Evolutionary conservation across 1,140 invertebrate species (phyloP), one percentile per base, ranked within the genome.

Genomic region (Pseudachorutes palmiensis): DNA sequence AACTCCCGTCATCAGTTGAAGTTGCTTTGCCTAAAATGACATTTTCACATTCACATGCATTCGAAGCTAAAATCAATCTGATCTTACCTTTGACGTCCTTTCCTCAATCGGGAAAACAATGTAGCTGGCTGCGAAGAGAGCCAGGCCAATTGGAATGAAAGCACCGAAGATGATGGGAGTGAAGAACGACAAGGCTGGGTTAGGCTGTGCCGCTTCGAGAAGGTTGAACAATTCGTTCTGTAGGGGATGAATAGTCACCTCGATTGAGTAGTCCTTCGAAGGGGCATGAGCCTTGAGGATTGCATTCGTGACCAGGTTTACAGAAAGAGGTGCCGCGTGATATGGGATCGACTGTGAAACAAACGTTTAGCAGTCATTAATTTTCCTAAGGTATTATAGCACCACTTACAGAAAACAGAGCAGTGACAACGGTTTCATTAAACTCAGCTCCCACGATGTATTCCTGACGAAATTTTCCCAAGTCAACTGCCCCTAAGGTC

Each of bases 1-100:
- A 0, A 88, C 86, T 1, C 91, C 90, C 51, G 88, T 88, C 26
- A 92, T 88, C 75, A 88, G 82, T 77, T 88, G 86, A 16, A 88
- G 76, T 68, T 88, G 86, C 74, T 87, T 88, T 24, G 82, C 82
- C 74, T 83, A 24, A 62, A 67, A 60, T 22, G 33, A 51, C 59
- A 28, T 24, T 33, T 66, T 66, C 36, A 9, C 2, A 30, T 30
- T 60, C 30, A 32, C 31, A 9, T 29, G 36, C 19, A 28, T 28
- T 45, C 28, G 12, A 57, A 30, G 12, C 14, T 29, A 22, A 60
- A 60, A 12, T 14, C 51, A 55, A 22, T 41, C 14, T 41, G 28
- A 22, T 48, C 9, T 12, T 55, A 74, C 72, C 59, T 71, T 82
- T 66, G 78, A 75, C 67, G 79, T 66, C 0, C 78, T 74, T 80